Base-by-base conservation (phyloP, 2,888 invertebrate genomes). In the Vesta saturnalis region DNA sequence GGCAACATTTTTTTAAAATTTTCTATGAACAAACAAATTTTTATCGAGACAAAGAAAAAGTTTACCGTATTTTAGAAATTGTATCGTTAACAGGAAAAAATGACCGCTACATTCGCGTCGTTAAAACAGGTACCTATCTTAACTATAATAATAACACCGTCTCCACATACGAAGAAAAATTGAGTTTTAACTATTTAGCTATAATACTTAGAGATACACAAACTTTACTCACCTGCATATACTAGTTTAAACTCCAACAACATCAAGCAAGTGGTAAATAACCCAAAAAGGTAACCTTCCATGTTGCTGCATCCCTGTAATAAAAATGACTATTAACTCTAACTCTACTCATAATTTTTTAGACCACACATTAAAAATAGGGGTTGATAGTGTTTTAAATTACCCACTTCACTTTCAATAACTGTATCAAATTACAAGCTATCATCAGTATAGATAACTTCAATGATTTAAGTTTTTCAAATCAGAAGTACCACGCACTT, bases 261-360 rank as follows among this genome's bases (percentile, higher is more conserved):
- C 67, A 64, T 58, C 60, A 69, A 46, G 57, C 61, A 67, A 47
- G 66, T 65, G 64, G 65, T 47, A 64, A 68, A 56, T 5, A 67
- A 59, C 49, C 68, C 63, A 39, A 63, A 46, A 54, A 63, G 35
- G 19, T 54, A 59, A 58, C 74, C 77, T 73, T 79, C 79, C 80
- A 81, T 80, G 74, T 75, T 81, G 78, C 77, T 74, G 80, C 83
- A 83, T 83, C 79, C 82, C 83, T 83, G 76, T 47, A 82, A 82
- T 71, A 77, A 73, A 77, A 72, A 73, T 68, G 57, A 74, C 73
- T 72, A 57, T 54, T 46, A 23, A 35, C 15, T 10, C 1, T 15
- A 18, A 16, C 16, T 15, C 49, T 18, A 18, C 4, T 23, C 3
- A 35, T 35, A 22, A n/a, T n/a, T 19, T 54, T 22, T 22, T 4